Conservation (phyloP, 2,113 vertebrate species). For the Prochilodus magdalenae region DNA sequence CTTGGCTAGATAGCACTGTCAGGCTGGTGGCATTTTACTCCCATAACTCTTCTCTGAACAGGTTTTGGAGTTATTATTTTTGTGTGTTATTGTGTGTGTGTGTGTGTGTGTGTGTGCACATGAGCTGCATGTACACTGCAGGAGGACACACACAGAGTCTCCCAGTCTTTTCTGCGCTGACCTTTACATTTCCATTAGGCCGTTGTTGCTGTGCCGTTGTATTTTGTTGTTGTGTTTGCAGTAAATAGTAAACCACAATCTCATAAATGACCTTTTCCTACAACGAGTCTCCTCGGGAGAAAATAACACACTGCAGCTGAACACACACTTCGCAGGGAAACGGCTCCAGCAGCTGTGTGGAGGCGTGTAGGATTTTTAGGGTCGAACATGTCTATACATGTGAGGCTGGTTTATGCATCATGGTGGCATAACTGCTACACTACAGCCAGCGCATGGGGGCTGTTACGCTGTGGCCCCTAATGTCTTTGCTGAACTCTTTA, state of each 20-base stretch:
- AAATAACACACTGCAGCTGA: neutral
- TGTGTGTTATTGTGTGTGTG: slow-evolving; percentile 2
- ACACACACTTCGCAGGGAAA: neutral
- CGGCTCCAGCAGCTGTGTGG: neutral
- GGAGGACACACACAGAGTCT: neutral
- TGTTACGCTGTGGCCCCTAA: neutral
- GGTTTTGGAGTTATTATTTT: slow-evolving; percentile 20
- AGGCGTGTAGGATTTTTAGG: neutral
- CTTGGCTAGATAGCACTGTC: slow-evolving; percentile 25
- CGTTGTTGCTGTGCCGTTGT: slow-evolving; percentile 23
- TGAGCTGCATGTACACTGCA: neutral
- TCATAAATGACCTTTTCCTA: slow-evolving; percentile 34
- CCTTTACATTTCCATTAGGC: slow-evolving; percentile 46
- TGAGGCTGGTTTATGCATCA: neutral
- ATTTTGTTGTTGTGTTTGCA: slow-evolving; percentile 30
- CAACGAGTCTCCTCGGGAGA: slow-evolving; percentile 8
- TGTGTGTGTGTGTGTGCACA: neutral
- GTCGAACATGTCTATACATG: neutral
- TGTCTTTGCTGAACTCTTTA: neutral
- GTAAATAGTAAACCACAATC: slow-evolving; percentile 41
- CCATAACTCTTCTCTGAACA: slow-evolving; percentile 5
- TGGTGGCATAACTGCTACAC: neutral
- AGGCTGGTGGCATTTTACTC: slow-evolving; percentile 23
- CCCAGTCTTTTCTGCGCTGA: slow-evolving; percentile 12
- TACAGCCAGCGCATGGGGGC: neutral